Evolutionary conservation across 2,797 vertebrate genomes (phyloP).

Genomic region (Amazonetta brasiliensis): DNA sequence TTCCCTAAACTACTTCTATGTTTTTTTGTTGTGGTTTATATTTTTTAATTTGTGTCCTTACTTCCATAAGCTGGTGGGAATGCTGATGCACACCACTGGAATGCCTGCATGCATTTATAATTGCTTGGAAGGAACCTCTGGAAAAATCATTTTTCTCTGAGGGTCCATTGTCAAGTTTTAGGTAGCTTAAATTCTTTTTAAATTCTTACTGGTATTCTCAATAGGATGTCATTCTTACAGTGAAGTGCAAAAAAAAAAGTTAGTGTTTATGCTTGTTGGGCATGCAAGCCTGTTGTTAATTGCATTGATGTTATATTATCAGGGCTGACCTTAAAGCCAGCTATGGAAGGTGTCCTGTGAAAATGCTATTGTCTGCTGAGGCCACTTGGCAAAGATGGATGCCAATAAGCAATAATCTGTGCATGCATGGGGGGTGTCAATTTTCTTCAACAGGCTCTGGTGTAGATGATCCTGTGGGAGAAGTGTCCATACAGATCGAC

Average conservation of each 20-base stretch:
- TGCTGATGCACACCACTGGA: neutral
- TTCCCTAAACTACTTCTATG: neutral
- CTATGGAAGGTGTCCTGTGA: neutral
- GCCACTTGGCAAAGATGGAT: neutral
- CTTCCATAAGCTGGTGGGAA: neutral
- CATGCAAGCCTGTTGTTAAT: slow-evolving; percentile 29
- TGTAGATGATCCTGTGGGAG: slow-evolving; percentile 93
- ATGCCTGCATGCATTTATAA: slow-evolving; percentile 48
- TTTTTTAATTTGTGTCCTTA: neutral
- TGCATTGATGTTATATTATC: neutral
- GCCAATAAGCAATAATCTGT: neutral
- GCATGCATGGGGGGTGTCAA: neutral
- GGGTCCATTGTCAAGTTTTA: neutral
- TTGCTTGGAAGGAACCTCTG: slow-evolving; percentile 7
- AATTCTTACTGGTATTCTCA: neutral
- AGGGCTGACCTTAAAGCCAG: neutral
- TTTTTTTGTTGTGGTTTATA: neutral
- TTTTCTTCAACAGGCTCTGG: slow-evolving; percentile 83
- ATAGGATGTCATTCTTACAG: neutral
- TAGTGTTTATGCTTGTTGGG: neutral
- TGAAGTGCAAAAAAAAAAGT: neutral
- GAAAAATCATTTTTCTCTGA: neutral
- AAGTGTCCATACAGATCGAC: slow-evolving; percentile 94
- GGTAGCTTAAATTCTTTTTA: neutral
- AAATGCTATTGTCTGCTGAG: neutral